Conservation (phyloP, 2,888 invertebrate genomes). For the Acanthosepion pharaonis region DNA sequence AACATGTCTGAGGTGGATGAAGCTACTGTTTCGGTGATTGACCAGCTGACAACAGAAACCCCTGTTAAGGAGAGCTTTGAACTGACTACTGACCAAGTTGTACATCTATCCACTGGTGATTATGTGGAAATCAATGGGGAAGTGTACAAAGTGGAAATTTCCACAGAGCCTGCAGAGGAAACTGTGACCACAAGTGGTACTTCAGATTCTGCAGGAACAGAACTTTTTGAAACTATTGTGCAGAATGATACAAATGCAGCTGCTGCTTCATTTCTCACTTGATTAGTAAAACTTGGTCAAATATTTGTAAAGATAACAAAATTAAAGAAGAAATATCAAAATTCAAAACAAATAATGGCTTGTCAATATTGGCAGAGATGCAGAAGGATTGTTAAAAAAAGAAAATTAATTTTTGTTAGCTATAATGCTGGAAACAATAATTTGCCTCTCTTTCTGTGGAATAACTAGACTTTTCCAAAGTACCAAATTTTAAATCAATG, state of each 20-base stretch:
- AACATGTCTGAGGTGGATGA: constrained; percentile 46
- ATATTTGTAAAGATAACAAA: not conserved
- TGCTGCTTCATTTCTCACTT: not conserved
- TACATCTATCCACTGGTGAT: constrained; percentile 69
- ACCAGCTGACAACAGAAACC: constrained; percentile 35
- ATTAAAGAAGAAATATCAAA: not conserved
- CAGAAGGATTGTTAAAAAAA: not conserved
- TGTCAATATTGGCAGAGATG: not conserved
- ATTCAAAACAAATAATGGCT: not conserved
- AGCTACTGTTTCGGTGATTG: constrained; percentile 39
- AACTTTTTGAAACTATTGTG: constrained; percentile 16
- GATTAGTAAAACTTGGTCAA: not conserved
- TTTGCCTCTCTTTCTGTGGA: not conserved
- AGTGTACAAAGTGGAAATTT: constrained; percentile 68
- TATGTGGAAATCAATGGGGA: constrained; percentile 72
- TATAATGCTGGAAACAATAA: not conserved
- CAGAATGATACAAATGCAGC: constrained; percentile 15
- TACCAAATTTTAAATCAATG: not conserved
- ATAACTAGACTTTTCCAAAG: not conserved
- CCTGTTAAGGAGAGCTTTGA: constrained; percentile 59
- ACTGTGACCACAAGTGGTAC: constrained; percentile 39
- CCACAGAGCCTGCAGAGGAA: constrained; percentile 46
- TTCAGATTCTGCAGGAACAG: not conserved
- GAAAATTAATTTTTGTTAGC: not conserved
- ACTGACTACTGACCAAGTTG: constrained; percentile 67